Evolutionary conservation across 2,888 invertebrate species (phyloP).

Genomic region (Scrobipalpa atriplicella): DNA sequence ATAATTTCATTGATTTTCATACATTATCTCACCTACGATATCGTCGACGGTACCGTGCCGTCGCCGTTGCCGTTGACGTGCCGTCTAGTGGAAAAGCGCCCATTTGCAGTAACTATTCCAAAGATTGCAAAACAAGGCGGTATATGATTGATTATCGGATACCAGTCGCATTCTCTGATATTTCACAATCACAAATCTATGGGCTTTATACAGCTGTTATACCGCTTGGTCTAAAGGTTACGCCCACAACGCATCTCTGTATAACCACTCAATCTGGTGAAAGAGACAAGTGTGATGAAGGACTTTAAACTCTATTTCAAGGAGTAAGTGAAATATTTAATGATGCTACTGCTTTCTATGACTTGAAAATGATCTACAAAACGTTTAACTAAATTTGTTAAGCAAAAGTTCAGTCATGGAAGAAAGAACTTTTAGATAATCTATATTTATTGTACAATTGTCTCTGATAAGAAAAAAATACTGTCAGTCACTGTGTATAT

Average conservation of each 20-base stretch:
- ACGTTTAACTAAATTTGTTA: no score
- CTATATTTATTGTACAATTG: no score
- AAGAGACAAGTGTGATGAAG: neutral
- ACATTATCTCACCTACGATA: no score
- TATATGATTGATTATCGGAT: neutral
- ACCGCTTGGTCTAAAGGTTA: neutral
- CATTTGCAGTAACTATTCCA: neutral
- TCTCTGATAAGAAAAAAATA: no score
- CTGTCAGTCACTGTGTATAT: no score
- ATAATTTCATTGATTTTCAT: no score
- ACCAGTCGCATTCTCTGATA: neutral
- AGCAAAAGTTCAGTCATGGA: no score
- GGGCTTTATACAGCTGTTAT: neutral
- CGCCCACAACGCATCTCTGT: constrained; percentile 2
- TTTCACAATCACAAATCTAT: neutral
- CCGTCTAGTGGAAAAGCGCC: no score
- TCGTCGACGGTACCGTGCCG: no score
- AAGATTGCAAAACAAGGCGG: constrained; percentile 2
- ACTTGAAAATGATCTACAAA: no score
- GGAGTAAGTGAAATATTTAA: neutral
- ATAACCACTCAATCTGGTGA: constrained; percentile 2
- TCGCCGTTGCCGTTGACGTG: no score
- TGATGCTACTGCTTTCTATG: neutral
- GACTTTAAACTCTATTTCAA: neutral
- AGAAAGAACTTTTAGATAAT: no score